Evolutionary conservation across 2,113 vertebrate species (phyloP).

Genomic region (Albula glossodonta): DNA sequence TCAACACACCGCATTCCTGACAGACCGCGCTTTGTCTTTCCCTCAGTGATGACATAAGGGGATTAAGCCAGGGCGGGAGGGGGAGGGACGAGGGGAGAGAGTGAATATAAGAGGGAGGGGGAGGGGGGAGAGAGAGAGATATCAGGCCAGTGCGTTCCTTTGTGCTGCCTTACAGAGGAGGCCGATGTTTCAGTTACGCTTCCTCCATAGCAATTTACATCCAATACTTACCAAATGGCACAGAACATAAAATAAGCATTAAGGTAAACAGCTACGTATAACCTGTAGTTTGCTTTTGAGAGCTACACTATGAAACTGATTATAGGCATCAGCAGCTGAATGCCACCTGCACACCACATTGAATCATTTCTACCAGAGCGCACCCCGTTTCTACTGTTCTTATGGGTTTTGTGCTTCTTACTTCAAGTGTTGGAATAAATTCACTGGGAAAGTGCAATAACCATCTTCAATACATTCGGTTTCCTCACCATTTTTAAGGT

Average conservation of each 20-base stretch:
- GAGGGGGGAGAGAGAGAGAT: not conserved
- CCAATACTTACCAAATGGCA: conserved; percentile 16
- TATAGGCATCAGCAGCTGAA: not conserved
- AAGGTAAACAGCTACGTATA: conserved; percentile 17
- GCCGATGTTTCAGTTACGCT: not conserved
- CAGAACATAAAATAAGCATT: conserved; percentile 15
- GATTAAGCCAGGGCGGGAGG: not conserved
- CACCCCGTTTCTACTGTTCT: not conserved
- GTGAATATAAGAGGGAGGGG: not conserved
- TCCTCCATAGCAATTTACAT: not conserved
- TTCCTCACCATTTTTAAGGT: not conserved
- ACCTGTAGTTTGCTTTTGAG: not conserved
- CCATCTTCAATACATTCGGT: too few relatives aligned
- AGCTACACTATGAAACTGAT: not conserved
- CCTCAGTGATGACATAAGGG: conserved; percentile 13
- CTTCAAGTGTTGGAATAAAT: not conserved
- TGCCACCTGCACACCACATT: not conserved
- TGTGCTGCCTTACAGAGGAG: not conserved
- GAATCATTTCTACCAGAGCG: not conserved
- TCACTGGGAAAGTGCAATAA: not conserved
- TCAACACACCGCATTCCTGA: conserved; percentile 4
- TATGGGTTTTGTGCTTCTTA: not conserved
- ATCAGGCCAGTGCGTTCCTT: not conserved
- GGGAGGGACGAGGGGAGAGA: not conserved
- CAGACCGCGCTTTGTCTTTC: not conserved